phyloP scores from a whole-genome alignment of 2,888 invertebrate species.

The Limulus polyphemus region DNA sequence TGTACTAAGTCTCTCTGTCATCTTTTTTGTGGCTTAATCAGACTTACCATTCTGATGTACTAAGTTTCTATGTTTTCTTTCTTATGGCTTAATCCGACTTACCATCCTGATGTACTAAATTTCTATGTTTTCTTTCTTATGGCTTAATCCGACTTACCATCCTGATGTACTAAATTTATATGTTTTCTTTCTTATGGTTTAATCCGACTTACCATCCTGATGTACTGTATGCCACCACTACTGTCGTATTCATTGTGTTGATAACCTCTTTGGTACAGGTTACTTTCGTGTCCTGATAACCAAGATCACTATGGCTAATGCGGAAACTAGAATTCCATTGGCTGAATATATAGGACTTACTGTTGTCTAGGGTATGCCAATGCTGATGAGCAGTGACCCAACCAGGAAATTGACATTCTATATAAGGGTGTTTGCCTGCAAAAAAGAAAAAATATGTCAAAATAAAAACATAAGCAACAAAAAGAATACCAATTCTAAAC shows the following conservation, averaged over 20 bases:
- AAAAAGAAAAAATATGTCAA: slow-evolving; percentile 15
- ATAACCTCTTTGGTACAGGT: slow-evolving; percentile 19
- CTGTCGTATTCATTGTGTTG: slow-evolving; percentile 36
- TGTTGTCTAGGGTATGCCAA: slow-evolving; percentile 25
- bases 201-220: slow-evolving; percentile 26
- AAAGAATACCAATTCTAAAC: too few species aligned
- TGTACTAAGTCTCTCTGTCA: too few species aligned
- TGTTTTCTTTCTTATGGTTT: neutral
- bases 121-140: too few species aligned
- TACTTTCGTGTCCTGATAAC: slow-evolving; percentile 15
- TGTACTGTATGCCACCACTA: slow-evolving; percentile 22
- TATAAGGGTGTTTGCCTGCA: slow-evolving; percentile 58
- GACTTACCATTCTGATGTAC: too few species aligned
- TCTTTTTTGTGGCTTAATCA: too few species aligned
- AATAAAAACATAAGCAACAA: too few species aligned
- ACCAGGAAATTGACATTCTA: slow-evolving; percentile 30
- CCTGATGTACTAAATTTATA: too few species aligned
- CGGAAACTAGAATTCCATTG: slow-evolving; percentile 20
- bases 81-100: too few species aligned
- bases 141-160: too few species aligned
- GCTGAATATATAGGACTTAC: slow-evolving; percentile 21
- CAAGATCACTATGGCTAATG: slow-evolving; percentile 8
- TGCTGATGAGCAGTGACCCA: slow-evolving; percentile 19
- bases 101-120: too few species aligned
- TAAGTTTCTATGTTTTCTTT: too few species aligned